Evolutionary conservation across 1,140 invertebrate species (phyloP).

Genomic region (Drosophila nikananu): DNA sequence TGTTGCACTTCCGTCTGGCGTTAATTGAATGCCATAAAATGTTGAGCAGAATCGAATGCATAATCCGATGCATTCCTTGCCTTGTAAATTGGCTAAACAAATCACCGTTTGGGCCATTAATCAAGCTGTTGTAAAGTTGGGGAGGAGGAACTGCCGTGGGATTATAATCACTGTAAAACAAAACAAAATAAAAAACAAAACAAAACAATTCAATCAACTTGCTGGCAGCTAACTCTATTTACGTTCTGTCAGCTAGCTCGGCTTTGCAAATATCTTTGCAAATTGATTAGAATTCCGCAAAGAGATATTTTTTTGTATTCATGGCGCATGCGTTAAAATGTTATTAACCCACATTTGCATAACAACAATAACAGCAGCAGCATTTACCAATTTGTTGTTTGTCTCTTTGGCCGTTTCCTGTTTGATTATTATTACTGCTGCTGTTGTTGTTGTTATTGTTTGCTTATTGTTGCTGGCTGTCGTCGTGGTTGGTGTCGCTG

Average conservation of each 20-base stretch:
- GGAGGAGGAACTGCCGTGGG: slow-evolving; percentile 18
- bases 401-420: slow-evolving; percentile 68
- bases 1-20: slow-evolving; percentile 59
- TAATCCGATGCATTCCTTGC: slow-evolving; percentile 52
- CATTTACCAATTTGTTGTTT: slow-evolving; percentile 68
- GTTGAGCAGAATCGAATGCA: slow-evolving; percentile 37
- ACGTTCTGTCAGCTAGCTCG: slow-evolving; percentile 21
- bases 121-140: slow-evolving; percentile 49
- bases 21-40: slow-evolving; percentile 44
- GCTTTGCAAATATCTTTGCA: slow-evolving; percentile 13
- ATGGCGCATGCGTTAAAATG: slow-evolving; percentile 74
- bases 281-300: slow-evolving; percentile 46
- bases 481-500: slow-evolving; percentile 21
- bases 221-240: slow-evolving; percentile 18
- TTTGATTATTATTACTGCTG: slow-evolving; percentile 53
- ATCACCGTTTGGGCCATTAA: slow-evolving; percentile 60
- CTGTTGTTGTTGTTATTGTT: slow-evolving; percentile 35
- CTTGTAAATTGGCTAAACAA: slow-evolving; percentile 46
- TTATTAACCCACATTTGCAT: slow-evolving; percentile 83
- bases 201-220: slow-evolving; percentile 39
- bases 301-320: slow-evolving; percentile 51
- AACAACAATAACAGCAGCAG: slow-evolving; percentile 53
- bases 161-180: slow-evolving; percentile 6
- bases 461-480: slow-evolving; percentile 2
- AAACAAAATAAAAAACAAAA: too few relatives aligned